phyloP scores from a whole-genome alignment of 2,113 vertebrate species.

The Cynopterus brachyotis region DNA sequence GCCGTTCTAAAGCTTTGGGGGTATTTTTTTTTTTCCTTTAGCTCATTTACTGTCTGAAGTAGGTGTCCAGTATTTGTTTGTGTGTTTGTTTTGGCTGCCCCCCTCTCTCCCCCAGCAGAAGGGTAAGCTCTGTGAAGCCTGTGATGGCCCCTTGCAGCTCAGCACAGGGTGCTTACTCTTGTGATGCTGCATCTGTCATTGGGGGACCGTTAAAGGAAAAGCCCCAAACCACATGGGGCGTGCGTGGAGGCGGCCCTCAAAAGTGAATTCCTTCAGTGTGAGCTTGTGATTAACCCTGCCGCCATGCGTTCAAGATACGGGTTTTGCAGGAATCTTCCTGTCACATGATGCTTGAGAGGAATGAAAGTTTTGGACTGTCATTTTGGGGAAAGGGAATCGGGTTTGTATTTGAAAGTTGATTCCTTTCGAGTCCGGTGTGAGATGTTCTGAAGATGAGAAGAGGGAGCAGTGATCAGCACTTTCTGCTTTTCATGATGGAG shows the following conservation, averaged over 20 bases:
- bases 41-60: neutral
- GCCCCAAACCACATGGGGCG: no score
- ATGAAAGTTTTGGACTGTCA: neutral
- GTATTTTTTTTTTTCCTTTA: neutral
- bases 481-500: neutral
- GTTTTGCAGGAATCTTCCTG: neutral
- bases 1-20: neutral
- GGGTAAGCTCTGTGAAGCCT: neutral
- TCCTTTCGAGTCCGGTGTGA: neutral
- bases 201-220: neutral
- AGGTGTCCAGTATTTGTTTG: neutral
- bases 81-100: neutral
- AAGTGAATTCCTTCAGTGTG: neutral
- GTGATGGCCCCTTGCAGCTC: neutral
- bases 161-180: no score
- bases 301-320: neutral
- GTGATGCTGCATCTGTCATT: fast-evolving
- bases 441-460: neutral
- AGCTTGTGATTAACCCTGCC: neutral
- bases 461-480: neutral
- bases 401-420: neutral
- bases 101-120: neutral
- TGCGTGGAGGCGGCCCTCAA: fast-evolving
- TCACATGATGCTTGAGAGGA: neutral
- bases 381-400: neutral